A percentile compares a stretch with the other conserved stretches of the same genome.
Evolutionary conservation across 2,113 vertebrate species (phyloP).

Genomic region (Lichenostomus cassidix): DNA sequence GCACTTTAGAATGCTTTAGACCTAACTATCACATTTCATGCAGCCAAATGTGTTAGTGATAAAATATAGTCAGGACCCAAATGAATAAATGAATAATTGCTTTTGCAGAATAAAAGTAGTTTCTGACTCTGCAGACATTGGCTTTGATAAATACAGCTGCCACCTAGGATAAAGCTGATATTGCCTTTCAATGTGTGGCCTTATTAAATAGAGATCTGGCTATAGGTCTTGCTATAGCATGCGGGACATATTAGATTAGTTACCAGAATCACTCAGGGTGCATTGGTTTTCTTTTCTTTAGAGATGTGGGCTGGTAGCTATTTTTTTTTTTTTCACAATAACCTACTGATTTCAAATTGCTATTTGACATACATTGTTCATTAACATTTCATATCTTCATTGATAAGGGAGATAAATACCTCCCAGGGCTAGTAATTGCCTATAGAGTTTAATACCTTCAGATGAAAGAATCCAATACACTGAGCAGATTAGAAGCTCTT

Average conservation of each 20-base stretch:
- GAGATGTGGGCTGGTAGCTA: neutral
- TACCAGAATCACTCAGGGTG: neutral
- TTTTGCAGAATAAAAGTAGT: constrained; percentile 55
- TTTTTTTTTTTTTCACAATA: neutral
- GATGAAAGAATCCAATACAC: constrained; percentile 35
- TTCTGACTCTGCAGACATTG: constrained; percentile 66
- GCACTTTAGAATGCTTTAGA: neutral
- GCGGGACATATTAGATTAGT: constrained; percentile 16
- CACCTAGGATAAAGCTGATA: constrained; percentile 64
- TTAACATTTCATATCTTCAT: constrained; percentile 46
- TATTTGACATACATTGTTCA: constrained; percentile 28
- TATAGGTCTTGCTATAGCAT: constrained; percentile 25
- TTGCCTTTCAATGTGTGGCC: constrained; percentile 57
- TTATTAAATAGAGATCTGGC: constrained; percentile 68
- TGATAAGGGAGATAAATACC: constrained; percentile 37
- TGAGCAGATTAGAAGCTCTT: constrained; percentile 28
- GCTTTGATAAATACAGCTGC: constrained; percentile 70
- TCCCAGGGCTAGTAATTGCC: constrained; percentile 18
- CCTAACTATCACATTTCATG: neutral
- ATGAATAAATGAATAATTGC: constrained; percentile 58
- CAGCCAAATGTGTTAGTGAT: neutral
- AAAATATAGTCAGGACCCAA: constrained; percentile 26
- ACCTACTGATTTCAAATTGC: constrained; percentile 20
- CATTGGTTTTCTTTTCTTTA: neutral
- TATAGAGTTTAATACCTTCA: constrained; percentile 12